phyloP scores from a whole-genome alignment of 2,113 vertebrate genomes.

The Circaetus cinerascens region DNA sequence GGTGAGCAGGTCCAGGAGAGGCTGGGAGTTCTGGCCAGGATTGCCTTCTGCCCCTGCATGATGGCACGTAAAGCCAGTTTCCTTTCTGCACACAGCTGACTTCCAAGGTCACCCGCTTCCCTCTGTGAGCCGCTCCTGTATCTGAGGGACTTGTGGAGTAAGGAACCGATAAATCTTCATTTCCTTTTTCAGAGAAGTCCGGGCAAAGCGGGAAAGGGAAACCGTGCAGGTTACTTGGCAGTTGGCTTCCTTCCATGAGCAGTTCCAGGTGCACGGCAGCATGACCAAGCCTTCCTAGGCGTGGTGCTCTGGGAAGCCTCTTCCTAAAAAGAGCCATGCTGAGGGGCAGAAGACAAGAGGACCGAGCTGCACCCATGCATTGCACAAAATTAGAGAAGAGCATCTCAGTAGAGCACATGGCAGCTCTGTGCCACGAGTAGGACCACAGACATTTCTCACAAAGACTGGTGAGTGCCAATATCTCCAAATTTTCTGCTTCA shows the following conservation, averaged over 20 bases:
- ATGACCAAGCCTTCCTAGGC: not conserved
- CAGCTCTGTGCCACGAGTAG: not conserved
- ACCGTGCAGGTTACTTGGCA: not conserved
- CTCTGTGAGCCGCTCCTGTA: not conserved
- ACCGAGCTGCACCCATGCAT: not conserved
- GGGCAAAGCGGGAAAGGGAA: not conserved
- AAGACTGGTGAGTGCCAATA: not conserved
- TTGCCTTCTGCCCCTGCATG: not conserved
- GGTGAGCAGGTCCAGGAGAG: not conserved
- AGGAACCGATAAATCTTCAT: not conserved
- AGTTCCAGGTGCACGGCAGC: fast-evolving
- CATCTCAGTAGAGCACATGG: not conserved
- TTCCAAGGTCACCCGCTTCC: not conserved
- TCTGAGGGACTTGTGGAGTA: not conserved
- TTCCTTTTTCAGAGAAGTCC: conserved; percentile 10
- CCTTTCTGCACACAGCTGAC: not conserved
- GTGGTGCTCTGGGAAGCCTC: not conserved
- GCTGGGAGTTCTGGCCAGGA: not conserved
- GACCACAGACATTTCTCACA: not conserved
- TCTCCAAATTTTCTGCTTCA: not conserved
- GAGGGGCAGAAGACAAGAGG: not conserved
- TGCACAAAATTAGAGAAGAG: not conserved
- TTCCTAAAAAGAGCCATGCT: not conserved
- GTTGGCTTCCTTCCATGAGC: not conserved
- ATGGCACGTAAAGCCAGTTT: not conserved